Conservation (phyloP, 2,113 vertebrate species). For the Megatriorchis doriae region DNA sequence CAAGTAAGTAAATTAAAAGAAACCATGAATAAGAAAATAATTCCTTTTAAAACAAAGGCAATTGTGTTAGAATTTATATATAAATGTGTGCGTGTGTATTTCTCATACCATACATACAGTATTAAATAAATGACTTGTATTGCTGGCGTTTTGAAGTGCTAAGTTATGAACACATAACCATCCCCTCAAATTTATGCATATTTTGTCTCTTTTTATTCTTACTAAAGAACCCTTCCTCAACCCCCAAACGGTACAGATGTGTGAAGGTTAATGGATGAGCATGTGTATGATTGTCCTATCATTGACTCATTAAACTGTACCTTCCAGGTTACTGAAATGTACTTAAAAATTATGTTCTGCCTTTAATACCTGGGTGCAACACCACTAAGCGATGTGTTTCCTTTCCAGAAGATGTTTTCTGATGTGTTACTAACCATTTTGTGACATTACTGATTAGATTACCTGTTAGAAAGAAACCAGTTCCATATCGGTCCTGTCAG, state of each 20-base stretch:
- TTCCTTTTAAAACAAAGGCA: constrained; percentile 28
- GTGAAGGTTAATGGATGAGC: background rate
- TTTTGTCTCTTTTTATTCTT: background rate
- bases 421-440: background rate
- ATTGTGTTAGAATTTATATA: background rate
- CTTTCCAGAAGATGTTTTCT: background rate
- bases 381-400: background rate
- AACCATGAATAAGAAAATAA: constrained; percentile 9
- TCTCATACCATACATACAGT: background rate
- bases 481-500: background rate
- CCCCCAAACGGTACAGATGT: background rate
- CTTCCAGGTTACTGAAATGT: background rate
- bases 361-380: background rate
- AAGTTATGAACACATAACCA: background rate
- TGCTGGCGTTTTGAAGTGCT: background rate
- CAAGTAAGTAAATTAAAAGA: constrained; percentile 25
- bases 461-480: background rate
- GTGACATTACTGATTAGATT: background rate
- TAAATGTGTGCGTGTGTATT: background rate
- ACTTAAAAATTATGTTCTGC: background rate
- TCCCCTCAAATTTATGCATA: background rate
- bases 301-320: background rate
- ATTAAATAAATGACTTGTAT: background rate
- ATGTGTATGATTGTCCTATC: background rate
- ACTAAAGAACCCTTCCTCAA: background rate